Evolutionary conservation across 2,797 vertebrate genomes (phyloP).

Genomic region (Erpetoichthys calabaricus): DNA sequence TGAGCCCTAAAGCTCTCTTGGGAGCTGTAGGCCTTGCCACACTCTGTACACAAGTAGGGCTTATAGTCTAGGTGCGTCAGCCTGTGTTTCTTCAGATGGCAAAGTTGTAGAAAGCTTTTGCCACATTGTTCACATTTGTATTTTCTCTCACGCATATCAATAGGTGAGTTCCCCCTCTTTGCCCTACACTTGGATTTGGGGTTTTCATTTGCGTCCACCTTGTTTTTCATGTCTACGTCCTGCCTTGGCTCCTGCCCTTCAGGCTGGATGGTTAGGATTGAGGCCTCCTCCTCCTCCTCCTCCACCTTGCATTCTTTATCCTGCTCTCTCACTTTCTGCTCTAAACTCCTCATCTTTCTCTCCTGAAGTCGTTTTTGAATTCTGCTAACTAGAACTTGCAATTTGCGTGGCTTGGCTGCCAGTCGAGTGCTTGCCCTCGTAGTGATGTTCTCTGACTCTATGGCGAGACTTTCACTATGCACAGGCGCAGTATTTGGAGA

Average conservation of each 20-base stretch:
- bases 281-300: constrained; percentile 2
- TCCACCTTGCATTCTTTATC: background rate
- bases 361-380: constrained; percentile 13
- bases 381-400: constrained; percentile 11
- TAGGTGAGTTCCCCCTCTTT: background rate
- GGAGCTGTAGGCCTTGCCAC: constrained; percentile 53
- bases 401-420: constrained; percentile 19
- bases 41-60: constrained; percentile 45
- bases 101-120: constrained; percentile 52
- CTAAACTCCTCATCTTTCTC: constrained; percentile 10
- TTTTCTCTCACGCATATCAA: constrained; percentile 15
- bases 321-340: constrained; percentile 9
- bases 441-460: background rate
- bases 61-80: constrained; percentile 52
- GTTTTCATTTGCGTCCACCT: background rate
- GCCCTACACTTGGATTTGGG: background rate
- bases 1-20: constrained; percentile 59
- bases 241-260: background rate
- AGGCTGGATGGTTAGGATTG: background rate
- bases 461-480: no score
- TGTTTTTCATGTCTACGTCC: background rate
- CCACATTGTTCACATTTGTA: constrained; percentile 44
- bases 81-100: constrained; percentile 56
- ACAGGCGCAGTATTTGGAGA: no score
- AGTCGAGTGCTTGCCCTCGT: constrained; percentile 8